These are phyloP conservation scores for Coenonympha arcania DNA, from an alignment of 2,888 invertebrate genomes.

Conservation along the genomic window DNA sequence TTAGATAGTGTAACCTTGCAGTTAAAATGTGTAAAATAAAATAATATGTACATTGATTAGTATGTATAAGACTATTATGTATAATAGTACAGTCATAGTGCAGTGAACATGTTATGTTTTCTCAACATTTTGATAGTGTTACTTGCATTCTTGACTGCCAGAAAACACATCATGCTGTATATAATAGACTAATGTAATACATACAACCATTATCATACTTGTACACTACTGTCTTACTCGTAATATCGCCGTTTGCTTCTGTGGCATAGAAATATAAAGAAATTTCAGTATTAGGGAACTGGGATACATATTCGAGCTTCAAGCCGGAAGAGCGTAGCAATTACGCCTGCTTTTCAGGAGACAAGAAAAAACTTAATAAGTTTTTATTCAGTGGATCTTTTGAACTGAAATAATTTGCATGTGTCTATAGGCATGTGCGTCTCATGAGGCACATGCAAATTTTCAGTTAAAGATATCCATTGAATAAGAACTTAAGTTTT, in stretches of 20 bases:
- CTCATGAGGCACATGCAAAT: no score
- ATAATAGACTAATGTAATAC: constrained; percentile 49
- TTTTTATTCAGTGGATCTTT: no score
- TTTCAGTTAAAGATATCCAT: no score
- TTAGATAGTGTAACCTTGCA: not conserved
- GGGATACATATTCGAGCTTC: no score
- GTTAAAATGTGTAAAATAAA: not conserved
- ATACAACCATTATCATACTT: constrained; percentile 70
- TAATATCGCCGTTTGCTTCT: constrained; percentile 65
- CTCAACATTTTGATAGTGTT: not conserved
- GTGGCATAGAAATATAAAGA: constrained; percentile 46
- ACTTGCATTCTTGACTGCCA: constrained; percentile 1
- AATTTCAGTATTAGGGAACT: constrained; percentile 19
- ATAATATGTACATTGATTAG: not conserved
- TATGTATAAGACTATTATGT: not conserved
- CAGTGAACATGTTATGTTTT: not conserved
- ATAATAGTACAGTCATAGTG: no score
- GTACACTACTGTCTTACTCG: constrained; percentile 68
- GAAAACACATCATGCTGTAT: constrained; percentile 38
- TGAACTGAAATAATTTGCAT: no score
- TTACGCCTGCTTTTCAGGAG: no score
- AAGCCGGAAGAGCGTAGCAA: no score
- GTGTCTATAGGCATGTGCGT: no score
- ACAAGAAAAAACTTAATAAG: no score
- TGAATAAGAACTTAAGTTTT: no score